Base-by-base conservation (phyloP, 2,888 invertebrate species). In the Drosophila nigritarsus region DNA sequence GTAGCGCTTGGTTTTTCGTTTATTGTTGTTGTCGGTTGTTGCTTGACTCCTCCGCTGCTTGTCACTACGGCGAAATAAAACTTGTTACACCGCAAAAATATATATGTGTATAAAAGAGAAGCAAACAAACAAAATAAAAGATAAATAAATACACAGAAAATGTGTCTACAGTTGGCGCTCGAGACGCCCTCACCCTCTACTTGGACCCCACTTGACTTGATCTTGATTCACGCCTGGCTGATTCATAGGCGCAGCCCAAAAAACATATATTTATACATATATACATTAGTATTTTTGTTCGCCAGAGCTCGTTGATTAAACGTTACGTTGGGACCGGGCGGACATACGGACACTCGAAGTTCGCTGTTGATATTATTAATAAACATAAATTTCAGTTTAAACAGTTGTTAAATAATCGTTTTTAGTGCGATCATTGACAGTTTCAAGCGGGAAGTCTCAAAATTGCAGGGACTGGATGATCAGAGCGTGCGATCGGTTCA, bases 301-400 rank as follows among this genome's bases (percentile, higher is more conserved):
- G 38, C 40, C 36, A 49, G 59, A 40, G 38, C 38, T 67, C 58
- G 80, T 85, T 76, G 71, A 81, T 79, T 79, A 86, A 85, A 85
- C 78, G 75, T 62, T 83, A 40, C 40, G 13, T 38, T 45, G 34
- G 36, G 36, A 48, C 45, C n/a, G 2, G 24, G 5, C 40, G 24
- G 51, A 38, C 24, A 27, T 45, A 51, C 20, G 53, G 29, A 61
- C 49, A 55, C 6, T 24, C n/a, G 49, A 59, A 70, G 68, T 70
- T 61, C 65, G 80, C 78, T 91, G 91, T 89, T 91, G 89, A 91
- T 91, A 91, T 90, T 90, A 91, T 91, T 91, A 91, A 89, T 91
- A 88, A 87, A 85, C 80, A 82, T 80, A 84, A 82, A 80, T 91
- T 89, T 81, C 83, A 78, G 87, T 83, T 90, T 91, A 90, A 90